These are phyloP conservation scores for Urosaurus nigricauda DNA, from an alignment of 2,797 vertebrate genomes.

Conservation along the genomic window DNA sequence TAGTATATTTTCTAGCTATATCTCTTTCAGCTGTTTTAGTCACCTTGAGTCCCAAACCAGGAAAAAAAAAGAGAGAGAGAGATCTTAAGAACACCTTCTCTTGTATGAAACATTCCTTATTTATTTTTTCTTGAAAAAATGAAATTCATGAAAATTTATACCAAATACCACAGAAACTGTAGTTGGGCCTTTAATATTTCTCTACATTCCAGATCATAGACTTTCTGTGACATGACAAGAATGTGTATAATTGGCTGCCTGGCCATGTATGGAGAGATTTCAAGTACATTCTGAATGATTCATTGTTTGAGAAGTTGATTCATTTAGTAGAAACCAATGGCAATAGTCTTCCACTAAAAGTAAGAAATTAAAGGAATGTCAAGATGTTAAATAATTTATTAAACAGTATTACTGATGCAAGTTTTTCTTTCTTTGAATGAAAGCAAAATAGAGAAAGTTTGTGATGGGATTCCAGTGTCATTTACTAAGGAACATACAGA, in stretches of 20 bases:
- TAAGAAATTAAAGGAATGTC: conserved; percentile 51
- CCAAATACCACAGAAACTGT: background rate
- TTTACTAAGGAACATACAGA: background rate
- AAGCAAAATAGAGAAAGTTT: background rate
- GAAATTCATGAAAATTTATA: background rate
- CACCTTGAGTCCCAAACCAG: too few relatives aligned
- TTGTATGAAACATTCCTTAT: background rate
- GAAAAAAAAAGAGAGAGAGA: too few relatives aligned
- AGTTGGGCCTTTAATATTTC: background rate
- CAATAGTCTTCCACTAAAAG: background rate
- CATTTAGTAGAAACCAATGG: background rate
- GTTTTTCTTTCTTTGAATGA: conserved; percentile 48
- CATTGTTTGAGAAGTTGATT: background rate
- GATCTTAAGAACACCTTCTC: too few relatives aligned
- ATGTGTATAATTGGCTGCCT: background rate
- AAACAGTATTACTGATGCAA: conserved; percentile 33
- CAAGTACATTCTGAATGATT: background rate
- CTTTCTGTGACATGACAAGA: background rate
- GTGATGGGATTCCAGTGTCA: background rate
- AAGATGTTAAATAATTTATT: conserved; percentile 63
- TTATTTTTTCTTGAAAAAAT: background rate
- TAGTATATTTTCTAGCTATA: too few relatives aligned
- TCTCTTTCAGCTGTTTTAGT: too few relatives aligned
- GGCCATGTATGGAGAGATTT: background rate
- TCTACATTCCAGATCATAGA: background rate